phyloP scores from a whole-genome alignment of 30 jellyfish, hydroid and myxozoan genomes.

The Pelagia noctiluca region DNA sequence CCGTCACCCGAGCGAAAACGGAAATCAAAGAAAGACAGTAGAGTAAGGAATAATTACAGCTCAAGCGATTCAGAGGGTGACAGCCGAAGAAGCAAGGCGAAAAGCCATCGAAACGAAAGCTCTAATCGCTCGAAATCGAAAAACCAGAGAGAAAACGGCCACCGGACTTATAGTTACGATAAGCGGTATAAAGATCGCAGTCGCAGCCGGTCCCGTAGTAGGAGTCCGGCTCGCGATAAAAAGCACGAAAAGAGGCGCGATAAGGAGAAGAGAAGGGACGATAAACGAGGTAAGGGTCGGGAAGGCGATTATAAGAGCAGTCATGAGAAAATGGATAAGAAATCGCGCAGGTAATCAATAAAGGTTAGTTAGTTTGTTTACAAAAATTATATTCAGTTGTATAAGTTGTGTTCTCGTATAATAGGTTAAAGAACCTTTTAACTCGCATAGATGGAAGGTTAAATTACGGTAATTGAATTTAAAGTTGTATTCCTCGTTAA shows the following conservation, averaged over 20 bases:
- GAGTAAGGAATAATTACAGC: slow-evolving; percentile 38
- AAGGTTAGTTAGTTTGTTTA: background rate
- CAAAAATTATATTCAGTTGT: background rate
- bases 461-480: background rate
- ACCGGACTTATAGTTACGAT: slow-evolving; percentile 62
- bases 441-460: no score
- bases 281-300: slow-evolving; percentile 29
- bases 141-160: slow-evolving; percentile 78
- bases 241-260: slow-evolving; percentile 48
- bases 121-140: slow-evolving; percentile 39
- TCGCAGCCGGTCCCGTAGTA: slow-evolving; percentile 60
- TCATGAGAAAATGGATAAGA: slow-evolving; percentile 62
- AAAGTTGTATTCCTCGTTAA: background rate
- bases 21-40: slow-evolving; percentile 37
- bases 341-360: slow-evolving; percentile 46
- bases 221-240: slow-evolving; percentile 70
- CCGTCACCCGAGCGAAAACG: slow-evolving; percentile 79
- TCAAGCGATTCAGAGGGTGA: slow-evolving; percentile 72
- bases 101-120: slow-evolving; percentile 57
- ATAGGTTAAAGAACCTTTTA: no score
- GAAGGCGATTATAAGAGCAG: slow-evolving; percentile 42
- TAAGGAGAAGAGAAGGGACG: slow-evolving; percentile 62
- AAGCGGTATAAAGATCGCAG: slow-evolving; percentile 64
- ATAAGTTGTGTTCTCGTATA: background rate
- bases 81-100: slow-evolving; percentile 51